Conservation (phyloP, 92 coral and sea anemone genomes). For the Isaurus tuberculatus region DNA sequence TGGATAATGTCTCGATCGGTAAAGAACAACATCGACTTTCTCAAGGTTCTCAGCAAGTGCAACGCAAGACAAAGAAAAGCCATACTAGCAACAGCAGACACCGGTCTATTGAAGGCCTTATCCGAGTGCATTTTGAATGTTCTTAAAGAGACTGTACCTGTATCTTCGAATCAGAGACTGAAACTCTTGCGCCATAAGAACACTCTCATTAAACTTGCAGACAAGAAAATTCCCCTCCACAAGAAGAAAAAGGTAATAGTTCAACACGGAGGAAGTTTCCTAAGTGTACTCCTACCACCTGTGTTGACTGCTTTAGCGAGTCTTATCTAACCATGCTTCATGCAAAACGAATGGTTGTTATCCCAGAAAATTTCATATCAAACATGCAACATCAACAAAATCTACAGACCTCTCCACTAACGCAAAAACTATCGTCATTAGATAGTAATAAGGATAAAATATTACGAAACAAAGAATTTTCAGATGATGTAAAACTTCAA, state of each 20-base stretch:
- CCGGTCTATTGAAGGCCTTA: background rate
- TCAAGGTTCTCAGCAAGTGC: conserved; percentile 8
- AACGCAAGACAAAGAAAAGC: conserved; percentile 15
- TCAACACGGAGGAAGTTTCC: conserved; percentile 26
- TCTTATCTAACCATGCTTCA: background rate
- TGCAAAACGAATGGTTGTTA: conserved; percentile 13
- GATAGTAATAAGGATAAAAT: background rate
- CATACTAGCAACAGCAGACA: background rate
- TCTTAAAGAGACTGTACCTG: background rate
- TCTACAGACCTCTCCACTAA: conserved; percentile 12
- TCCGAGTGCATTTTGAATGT: conserved; percentile 19
- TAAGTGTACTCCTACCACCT: conserved; percentile 3
- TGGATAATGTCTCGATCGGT: conserved; percentile 1
- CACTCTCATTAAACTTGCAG: conserved; percentile 1
- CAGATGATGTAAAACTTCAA: background rate
- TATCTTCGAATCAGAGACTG: background rate
- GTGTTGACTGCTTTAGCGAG: conserved; percentile 7
- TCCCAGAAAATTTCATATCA: conserved; percentile 7
- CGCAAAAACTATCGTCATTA: background rate
- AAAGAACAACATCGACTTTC: conserved; percentile 13
- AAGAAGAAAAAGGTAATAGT: conserved; percentile 3
- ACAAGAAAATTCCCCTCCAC: conserved; percentile 3
- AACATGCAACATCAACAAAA: conserved; percentile 22
- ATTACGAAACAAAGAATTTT: background rate
- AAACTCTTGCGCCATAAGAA: conserved; percentile 11